Percentiles rank a stretch among this genome's conserved stretches.
These are phyloP conservation scores for Carpatolechia fugitivella DNA, from an alignment of 2,888 invertebrate species.

Conservation along the genomic window DNA sequence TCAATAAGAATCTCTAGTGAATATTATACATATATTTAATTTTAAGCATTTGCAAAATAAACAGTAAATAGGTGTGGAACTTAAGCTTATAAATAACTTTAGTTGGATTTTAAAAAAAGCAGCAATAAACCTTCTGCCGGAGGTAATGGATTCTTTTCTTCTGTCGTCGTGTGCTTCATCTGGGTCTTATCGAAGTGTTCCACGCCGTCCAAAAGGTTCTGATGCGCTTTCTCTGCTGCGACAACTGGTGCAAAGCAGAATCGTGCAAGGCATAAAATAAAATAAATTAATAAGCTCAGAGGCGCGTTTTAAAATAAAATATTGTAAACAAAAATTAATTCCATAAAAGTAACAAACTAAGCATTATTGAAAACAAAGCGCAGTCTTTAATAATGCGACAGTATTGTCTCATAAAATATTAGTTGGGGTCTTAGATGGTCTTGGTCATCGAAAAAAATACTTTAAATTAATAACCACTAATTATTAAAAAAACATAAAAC, in stretches of 20 bases:
- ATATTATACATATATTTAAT: too few species aligned
- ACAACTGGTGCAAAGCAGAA: slow-evolving; percentile 80
- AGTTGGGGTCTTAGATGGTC: too few species aligned
- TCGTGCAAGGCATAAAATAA: slow-evolving; percentile 54
- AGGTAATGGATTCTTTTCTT: slow-evolving; percentile 87
- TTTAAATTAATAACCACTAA: neutral
- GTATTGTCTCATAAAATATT: slow-evolving; percentile 24
- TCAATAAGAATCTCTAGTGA: too few species aligned
- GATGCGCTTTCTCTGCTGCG: slow-evolving; percentile 85
- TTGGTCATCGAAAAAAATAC: slow-evolving; percentile 13
- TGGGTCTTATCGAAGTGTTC: slow-evolving; percentile 85
- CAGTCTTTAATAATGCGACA: neutral
- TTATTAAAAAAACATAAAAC: too few species aligned
- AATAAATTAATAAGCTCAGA: slow-evolving; percentile 5
- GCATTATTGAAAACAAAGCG: neutral
- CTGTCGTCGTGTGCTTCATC: slow-evolving; percentile 86
- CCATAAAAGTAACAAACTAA: neutral
- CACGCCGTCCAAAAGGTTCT: slow-evolving; percentile 84
- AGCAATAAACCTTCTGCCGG: slow-evolving; percentile 83
- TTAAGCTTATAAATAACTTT: too few species aligned
- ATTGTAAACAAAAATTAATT: neutral
- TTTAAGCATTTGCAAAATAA: too few species aligned
- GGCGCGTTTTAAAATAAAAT: neutral
- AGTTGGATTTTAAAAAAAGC: slow-evolving; percentile 30
- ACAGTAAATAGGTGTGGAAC: neutral